Conservation (phyloP, 2,888 invertebrate species). For the Nomada flava region DNA sequence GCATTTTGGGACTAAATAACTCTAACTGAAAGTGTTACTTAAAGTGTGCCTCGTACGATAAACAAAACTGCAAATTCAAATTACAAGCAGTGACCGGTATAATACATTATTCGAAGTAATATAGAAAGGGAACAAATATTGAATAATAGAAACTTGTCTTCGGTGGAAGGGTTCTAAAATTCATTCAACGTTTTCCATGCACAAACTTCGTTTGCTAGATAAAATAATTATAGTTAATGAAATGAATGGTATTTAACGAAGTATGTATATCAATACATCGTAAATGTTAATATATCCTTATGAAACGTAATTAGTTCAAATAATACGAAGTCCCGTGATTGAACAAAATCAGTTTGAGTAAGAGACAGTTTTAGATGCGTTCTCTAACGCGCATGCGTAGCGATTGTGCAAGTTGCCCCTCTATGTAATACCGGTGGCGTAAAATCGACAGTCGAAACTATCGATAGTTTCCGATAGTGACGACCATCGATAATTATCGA, state of each 20-base stretch:
- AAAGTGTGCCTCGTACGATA: background rate
- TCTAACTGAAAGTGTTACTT: background rate
- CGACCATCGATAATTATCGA: no score
- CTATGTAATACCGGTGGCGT: background rate
- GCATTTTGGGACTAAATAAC: constrained; percentile 86
- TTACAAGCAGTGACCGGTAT: constrained; percentile 27
- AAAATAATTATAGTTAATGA: background rate
- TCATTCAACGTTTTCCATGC: background rate
- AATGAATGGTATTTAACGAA: background rate
- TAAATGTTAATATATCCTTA: background rate
- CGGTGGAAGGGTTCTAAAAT: background rate
- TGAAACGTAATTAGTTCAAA: background rate
- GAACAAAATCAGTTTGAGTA: background rate
- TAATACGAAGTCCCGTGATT: background rate
- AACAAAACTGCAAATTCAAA: constrained; percentile 49
- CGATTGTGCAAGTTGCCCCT: background rate
- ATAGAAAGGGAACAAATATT: constrained; percentile 25
- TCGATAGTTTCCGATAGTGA: no score
- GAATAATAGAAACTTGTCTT: background rate
- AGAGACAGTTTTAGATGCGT: background rate
- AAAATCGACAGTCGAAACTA: no score
- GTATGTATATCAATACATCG: background rate
- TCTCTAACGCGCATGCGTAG: background rate
- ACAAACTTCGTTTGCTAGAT: background rate
- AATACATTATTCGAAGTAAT: background rate